Conservation (phyloP, 2,797 vertebrate genomes). For the Alfaro cultratus region DNA sequence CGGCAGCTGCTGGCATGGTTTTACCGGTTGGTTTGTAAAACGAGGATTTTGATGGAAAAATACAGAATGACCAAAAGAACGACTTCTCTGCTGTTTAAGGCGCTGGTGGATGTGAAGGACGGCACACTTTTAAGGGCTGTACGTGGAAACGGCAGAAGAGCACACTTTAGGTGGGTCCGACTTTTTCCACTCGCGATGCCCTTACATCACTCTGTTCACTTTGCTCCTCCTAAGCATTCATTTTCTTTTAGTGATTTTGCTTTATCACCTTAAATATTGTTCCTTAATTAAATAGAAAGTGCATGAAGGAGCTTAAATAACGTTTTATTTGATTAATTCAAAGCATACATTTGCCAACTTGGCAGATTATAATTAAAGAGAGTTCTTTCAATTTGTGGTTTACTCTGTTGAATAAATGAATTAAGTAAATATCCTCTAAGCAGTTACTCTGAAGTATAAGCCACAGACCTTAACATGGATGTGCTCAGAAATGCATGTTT, state of each 20-base stretch:
- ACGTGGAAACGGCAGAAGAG: conserved; percentile 35
- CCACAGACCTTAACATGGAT: not conserved
- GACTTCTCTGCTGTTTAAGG: conserved; percentile 36
- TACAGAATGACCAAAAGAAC: conserved; percentile 47
- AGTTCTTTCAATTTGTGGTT: not conserved
- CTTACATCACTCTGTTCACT: not conserved
- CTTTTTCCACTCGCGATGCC: not conserved
- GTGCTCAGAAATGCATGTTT: not conserved
- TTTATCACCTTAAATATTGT: no score
- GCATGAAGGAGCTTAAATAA: not conserved
- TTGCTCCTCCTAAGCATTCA: not conserved
- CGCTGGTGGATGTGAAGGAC: conserved; percentile 55
- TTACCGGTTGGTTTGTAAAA: rapidly evolving
- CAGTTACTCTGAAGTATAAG: not conserved
- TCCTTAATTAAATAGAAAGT: not conserved
- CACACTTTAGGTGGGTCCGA: conserved; percentile 59
- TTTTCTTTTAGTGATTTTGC: not conserved
- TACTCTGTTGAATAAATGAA: not conserved
- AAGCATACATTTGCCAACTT: not conserved
- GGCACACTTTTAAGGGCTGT: conserved; percentile 2
- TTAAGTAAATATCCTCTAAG: not conserved
- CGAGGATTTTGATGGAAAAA: not conserved
- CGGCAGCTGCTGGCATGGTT: not conserved
- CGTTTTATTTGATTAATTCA: not conserved
- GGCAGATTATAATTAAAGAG: not conserved